A percentile compares a stretch with the other conserved stretches of the same genome.
Conservation (phyloP, 1,140 invertebrate genomes). For the Drosophila pachea region DNA sequence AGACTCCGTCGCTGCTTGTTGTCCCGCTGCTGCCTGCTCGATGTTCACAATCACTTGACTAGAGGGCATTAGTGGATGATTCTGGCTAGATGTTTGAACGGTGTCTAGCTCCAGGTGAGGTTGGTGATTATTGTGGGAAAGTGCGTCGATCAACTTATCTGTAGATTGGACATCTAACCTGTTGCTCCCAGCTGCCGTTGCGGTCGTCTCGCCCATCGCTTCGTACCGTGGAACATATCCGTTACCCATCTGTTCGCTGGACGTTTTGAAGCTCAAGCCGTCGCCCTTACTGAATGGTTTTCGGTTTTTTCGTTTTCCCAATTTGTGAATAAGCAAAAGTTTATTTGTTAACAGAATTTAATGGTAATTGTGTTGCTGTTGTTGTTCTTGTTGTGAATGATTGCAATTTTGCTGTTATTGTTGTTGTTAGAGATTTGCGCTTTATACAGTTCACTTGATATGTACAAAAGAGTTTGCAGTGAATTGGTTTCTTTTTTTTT, state of each 20-base stretch:
- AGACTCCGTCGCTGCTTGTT: neutral
- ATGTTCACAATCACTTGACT: conserved; percentile 42
- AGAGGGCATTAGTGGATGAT: conserved; percentile 35
- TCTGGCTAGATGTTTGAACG: conserved; percentile 34
- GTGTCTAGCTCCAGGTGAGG: conserved; percentile 44
- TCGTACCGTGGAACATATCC: conserved; percentile 84
- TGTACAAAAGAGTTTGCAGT: neutral
- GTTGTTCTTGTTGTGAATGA: conserved; percentile 67
- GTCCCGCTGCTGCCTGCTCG: conserved; percentile 1
- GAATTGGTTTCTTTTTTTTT: conserved; percentile 1
- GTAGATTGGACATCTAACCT: conserved; percentile 83
- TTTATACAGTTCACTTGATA: conserved; percentile 27
- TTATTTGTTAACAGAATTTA: conserved; percentile 58
- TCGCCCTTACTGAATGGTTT: conserved; percentile 88
- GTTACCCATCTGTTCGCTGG: conserved; percentile 85
- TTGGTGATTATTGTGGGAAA: conserved; percentile 51
- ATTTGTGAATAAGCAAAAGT: conserved; percentile 75
- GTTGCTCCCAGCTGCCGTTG: conserved; percentile 66
- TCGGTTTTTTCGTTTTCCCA: conserved; percentile 6
- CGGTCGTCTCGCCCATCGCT: conserved; percentile 91
- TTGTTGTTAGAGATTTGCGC: conserved; percentile 26
- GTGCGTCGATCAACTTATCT: conserved; percentile 75
- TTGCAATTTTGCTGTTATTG: conserved; percentile 35
- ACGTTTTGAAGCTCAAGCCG: conserved; percentile 90
- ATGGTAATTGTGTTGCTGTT: conserved; percentile 23